Percentiles rank a stretch among this genome's conserved stretches.
Evolutionary conservation across 2,113 vertebrate species (phyloP).

Genomic region (Labeo rohita): DNA sequence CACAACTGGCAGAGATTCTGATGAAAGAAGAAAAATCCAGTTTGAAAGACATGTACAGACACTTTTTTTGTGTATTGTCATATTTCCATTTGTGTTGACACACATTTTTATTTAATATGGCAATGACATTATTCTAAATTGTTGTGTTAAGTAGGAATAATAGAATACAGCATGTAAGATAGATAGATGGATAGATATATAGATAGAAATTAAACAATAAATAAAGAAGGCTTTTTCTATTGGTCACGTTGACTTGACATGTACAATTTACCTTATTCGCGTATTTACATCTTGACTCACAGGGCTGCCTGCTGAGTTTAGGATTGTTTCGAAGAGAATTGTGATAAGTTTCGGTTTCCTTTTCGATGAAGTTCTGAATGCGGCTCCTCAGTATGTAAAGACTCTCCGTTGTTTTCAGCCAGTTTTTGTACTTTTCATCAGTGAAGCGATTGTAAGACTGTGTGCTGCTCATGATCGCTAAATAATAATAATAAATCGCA

Average conservation of each 20-base stretch:
- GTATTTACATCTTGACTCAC: neutral
- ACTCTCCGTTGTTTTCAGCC: slow-evolving; percentile 62
- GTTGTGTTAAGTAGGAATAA: too few relatives aligned
- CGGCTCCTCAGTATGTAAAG: slow-evolving; percentile 51
- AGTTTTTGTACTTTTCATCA: slow-evolving; percentile 62
- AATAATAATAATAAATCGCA: neutral
- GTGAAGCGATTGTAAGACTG: slow-evolving; percentile 55
- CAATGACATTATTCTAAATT: too few relatives aligned
- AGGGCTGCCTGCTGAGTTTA: neutral
- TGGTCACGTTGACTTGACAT: neutral
- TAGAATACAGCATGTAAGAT: too few relatives aligned
- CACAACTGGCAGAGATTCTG: slow-evolving; percentile 55
- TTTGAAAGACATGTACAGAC: neutral
- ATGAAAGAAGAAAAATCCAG: neutral
- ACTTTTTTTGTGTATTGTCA: neutral
- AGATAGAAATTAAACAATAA: neutral
- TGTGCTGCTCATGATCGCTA: slow-evolving; percentile 7
- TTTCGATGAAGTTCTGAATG: slow-evolving; percentile 57
- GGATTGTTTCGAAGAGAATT: neutral
- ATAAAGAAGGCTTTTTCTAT: neutral
- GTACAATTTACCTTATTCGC: slow-evolving; percentile 27
- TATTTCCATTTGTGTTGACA: neutral
- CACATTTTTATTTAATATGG: too few relatives aligned
- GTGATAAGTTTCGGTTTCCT: slow-evolving; percentile 65
- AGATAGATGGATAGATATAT: too few relatives aligned